These are phyloP conservation scores for Passer domesticus DNA, from an alignment of 2,113 vertebrate genomes.

Conservation along the genomic window DNA sequence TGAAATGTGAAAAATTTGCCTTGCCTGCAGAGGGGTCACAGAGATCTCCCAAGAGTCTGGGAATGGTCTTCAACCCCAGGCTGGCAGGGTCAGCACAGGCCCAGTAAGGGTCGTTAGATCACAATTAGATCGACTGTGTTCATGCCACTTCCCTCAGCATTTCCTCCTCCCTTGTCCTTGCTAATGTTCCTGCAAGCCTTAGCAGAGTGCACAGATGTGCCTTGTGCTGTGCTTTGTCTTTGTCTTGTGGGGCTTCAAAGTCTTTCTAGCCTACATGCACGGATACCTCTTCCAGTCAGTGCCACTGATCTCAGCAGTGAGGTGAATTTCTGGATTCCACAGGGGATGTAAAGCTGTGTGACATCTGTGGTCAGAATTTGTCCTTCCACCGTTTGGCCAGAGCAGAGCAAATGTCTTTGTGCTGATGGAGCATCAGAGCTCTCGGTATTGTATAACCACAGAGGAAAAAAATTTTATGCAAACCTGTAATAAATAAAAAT, in stretches of 20 bases:
- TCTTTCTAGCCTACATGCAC: neutral
- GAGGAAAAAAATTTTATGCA: neutral
- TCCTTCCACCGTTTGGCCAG: neutral
- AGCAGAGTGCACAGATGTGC: neutral
- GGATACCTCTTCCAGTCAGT: neutral
- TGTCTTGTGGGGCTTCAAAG: neutral
- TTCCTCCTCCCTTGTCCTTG: neutral
- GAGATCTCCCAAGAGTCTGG: neutral
- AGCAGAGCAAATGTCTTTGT: neutral
- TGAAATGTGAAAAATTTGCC: neutral
- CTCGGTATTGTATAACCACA: neutral
- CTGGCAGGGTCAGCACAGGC: neutral
- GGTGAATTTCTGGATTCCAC: neutral
- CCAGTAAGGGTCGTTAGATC: neutral
- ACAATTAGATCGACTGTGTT: neutral
- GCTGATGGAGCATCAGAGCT: neutral
- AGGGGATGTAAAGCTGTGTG: neutral
- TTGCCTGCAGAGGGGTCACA: neutral
- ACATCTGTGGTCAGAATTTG: neutral
- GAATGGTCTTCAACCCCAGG: neutral
- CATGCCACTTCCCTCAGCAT: neutral
- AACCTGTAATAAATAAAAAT: neutral
- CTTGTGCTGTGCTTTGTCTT: fast-evolving
- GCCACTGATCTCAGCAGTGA: neutral
- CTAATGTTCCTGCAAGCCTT: neutral